These are phyloP conservation scores for Apamea epomidion DNA, from an alignment of 2,888 invertebrate species.

Conservation along the genomic window DNA sequence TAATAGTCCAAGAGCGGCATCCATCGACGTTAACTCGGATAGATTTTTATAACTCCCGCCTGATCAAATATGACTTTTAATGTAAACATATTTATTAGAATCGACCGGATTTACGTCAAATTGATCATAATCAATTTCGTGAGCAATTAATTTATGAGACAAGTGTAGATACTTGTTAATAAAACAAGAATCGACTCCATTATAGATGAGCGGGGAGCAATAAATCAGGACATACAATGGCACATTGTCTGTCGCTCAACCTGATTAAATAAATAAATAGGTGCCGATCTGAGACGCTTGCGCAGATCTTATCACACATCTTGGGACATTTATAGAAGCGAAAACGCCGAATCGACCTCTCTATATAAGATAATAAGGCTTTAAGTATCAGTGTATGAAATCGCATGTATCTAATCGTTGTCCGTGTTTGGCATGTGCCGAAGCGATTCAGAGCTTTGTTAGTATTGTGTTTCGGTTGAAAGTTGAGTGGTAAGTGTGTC, in stretches of 20 bases:
- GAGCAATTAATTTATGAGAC: conserved; percentile 68
- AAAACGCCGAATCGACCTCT: conserved; percentile 78
- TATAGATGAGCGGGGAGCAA: conserved; percentile 81
- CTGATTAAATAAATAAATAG: conserved; percentile 90
- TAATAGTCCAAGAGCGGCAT: conserved; percentile 58
- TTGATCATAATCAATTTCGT: conserved; percentile 60
- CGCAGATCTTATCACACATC: conserved; percentile 85
- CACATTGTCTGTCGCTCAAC: conserved; percentile 89
- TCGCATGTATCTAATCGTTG: conserved; percentile 75
- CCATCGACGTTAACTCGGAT: conserved; percentile 45
- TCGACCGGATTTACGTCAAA: conserved; percentile 56
- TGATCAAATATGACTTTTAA: conserved; percentile 58
- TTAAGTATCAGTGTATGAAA: conserved; percentile 73
- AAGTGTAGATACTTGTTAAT: conserved; percentile 75
- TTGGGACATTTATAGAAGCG: conserved; percentile 81
- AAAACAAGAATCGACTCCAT: conserved; percentile 77
- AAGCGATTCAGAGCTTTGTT: conserved; percentile 72
- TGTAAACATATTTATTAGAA: conserved; percentile 62
- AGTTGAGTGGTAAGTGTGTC: conserved; percentile 68
- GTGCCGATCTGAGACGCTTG: conserved; percentile 85
- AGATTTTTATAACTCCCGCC: conserved; percentile 48
- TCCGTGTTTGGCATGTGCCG: conserved; percentile 60
- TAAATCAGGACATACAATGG: conserved; percentile 89
- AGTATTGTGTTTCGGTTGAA: conserved; percentile 70
- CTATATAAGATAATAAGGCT: conserved; percentile 76